Percentiles rank a stretch among this genome's conserved stretches.
These are phyloP conservation scores for Heteromormyrus szaboi DNA, from an alignment of 2,797 vertebrate genomes.

Conservation along the genomic window DNA sequence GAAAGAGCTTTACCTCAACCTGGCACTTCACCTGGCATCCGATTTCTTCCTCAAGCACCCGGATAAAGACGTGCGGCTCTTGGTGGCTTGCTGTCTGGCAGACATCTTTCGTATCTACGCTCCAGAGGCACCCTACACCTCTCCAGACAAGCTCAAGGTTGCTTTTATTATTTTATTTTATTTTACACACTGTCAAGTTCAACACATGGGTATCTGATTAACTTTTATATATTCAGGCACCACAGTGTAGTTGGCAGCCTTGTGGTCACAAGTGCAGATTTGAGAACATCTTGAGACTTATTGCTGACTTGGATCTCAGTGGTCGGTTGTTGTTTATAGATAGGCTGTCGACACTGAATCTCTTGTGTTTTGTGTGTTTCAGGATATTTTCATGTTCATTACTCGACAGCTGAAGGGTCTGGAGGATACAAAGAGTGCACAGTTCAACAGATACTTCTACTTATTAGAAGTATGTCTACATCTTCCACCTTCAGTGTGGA, in stretches of 20 bases:
- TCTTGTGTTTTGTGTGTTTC: constrained; percentile 33
- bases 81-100: constrained; percentile 94
- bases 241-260: background rate
- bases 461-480: constrained; percentile 79
- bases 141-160: constrained; percentile 94
- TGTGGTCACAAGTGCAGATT: background rate
- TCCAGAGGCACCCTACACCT: constrained; percentile 93
- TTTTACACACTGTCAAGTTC: background rate
- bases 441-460: constrained; percentile 99
- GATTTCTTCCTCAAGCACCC: constrained; percentile 98
- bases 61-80: constrained; percentile 92
- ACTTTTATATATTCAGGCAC: background rate
- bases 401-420: constrained; percentile 94
- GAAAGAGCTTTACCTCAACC: constrained; percentile 91
- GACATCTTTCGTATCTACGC: constrained; percentile 98
- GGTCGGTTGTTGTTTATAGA: background rate
- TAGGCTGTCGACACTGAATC: background rate
- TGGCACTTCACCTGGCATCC: constrained; percentile 94
- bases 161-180: background rate
- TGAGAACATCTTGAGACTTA: background rate
- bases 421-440: constrained; percentile 95
- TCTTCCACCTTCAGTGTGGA: background rate
- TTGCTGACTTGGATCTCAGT: background rate
- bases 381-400: constrained; percentile 99
- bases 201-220: background rate